phyloP scores from a whole-genome alignment of 2,113 vertebrate genomes.

The Oncorhynchus kisutch region DNA sequence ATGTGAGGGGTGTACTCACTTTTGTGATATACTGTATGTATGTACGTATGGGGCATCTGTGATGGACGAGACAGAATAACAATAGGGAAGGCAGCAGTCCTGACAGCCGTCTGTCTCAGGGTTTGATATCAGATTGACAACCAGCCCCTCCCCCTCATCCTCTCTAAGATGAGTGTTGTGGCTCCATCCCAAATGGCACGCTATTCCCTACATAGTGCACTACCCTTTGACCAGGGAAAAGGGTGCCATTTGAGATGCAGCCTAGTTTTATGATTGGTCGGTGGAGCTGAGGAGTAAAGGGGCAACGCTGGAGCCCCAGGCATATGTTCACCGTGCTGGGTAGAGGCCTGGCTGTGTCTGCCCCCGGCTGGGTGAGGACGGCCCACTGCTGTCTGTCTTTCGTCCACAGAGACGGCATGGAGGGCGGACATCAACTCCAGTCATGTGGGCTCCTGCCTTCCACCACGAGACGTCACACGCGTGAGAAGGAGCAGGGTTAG shows the following conservation, averaged over 20 bases:
- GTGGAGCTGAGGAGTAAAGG: neutral
- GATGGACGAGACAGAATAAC: neutral
- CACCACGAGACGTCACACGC: neutral
- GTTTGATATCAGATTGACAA: slow-evolving; percentile 33
- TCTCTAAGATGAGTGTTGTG: no score
- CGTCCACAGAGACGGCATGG: slow-evolving; percentile 35
- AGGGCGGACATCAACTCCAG: slow-evolving; percentile 39
- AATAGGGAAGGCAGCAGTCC: neutral
- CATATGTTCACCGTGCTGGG: slow-evolving; percentile 53
- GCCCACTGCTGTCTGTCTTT: slow-evolving; percentile 51
- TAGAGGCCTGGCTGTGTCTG: slow-evolving; percentile 30
- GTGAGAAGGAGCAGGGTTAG: slow-evolving; percentile 44
- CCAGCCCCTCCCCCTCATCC: slow-evolving; percentile 4
- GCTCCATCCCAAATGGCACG: no score
- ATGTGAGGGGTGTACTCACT: no score
- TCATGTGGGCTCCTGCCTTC: slow-evolving; percentile 51
- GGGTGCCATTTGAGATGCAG: no score
- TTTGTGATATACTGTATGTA: no score
- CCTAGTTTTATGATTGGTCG: neutral
- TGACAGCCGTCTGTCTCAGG: neutral
- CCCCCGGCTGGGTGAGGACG: slow-evolving; percentile 42
- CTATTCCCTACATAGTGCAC: neutral
- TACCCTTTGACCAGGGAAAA: neutral
- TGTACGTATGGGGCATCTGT: neutral
- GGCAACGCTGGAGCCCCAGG: slow-evolving; percentile 23